Evolutionary conservation across 2,888 invertebrate species (phyloP).

Genomic region (Suillia variegata): DNA sequence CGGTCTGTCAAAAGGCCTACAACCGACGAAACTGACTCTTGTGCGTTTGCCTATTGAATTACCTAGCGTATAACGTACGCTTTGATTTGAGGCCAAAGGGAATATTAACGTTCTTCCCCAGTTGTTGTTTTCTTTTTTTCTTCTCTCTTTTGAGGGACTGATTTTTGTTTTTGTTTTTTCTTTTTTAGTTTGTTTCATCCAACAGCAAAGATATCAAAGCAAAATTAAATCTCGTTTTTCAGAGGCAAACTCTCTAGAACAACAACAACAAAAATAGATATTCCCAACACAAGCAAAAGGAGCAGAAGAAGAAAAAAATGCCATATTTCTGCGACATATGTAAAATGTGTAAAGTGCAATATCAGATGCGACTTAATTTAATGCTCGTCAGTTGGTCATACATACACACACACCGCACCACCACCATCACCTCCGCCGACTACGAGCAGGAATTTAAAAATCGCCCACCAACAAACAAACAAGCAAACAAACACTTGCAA

Average conservation of each 20-base stretch:
- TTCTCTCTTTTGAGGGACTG: slow-evolving; percentile 15
- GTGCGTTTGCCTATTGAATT: slow-evolving; percentile 47
- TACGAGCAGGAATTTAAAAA: neutral
- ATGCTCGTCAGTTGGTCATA: slow-evolving; percentile 40
- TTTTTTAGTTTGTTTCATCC: slow-evolving; percentile 6
- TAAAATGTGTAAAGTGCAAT: slow-evolving; percentile 58
- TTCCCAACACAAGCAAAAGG: neutral
- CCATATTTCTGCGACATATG: slow-evolving; percentile 49
- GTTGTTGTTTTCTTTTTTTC: neutral
- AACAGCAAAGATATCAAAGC: slow-evolving; percentile 11
- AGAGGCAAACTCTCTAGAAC: neutral
- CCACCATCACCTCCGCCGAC: neutral
- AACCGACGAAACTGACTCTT: slow-evolving; percentile 10
- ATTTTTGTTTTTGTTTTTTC: slow-evolving; percentile 9
- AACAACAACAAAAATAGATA: slow-evolving; percentile 27
- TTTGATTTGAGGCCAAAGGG: slow-evolving; percentile 36
- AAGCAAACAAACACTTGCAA: slow-evolving; percentile 26
- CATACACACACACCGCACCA: slow-evolving; percentile 1
- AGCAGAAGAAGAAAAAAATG: slow-evolving; percentile 9
- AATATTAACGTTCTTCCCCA: slow-evolving; percentile 28
- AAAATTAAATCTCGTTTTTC: slow-evolving; percentile 22
- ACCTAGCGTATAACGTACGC: slow-evolving; percentile 32
- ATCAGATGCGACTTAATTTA: slow-evolving; percentile 43
- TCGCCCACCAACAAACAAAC: slow-evolving; percentile 30
- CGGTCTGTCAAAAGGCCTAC: slow-evolving; percentile 5